These are phyloP conservation scores for Gnathonemus echidnorhynchus DNA, from an alignment of 2,113 vertebrate species.

Conservation along the genomic window DNA sequence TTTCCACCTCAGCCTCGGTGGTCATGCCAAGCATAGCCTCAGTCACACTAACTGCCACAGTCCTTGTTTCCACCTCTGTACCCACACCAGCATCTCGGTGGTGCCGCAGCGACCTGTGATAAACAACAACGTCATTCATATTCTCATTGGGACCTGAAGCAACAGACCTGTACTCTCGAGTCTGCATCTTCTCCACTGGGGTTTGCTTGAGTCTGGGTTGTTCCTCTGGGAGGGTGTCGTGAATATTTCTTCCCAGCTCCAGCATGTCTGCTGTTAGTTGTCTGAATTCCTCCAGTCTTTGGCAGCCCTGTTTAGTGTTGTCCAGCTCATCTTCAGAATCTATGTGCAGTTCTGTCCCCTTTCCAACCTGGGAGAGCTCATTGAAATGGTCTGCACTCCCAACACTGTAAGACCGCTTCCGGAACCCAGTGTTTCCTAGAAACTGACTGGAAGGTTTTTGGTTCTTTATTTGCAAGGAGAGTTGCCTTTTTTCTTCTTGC, in stretches of 20 bases:
- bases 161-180: conserved; percentile 48
- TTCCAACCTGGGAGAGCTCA: conserved; percentile 49
- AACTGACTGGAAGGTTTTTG: conserved; percentile 59
- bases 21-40: conserved; percentile 73
- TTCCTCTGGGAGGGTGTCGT: conserved; percentile 59
- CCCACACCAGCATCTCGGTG: conserved; percentile 56
- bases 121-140: conserved; percentile 49
- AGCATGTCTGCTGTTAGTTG: conserved; percentile 79
- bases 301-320: conserved; percentile 51
- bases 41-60: conserved; percentile 63
- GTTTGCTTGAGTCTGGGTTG: conserved; percentile 29
- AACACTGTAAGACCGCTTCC: conserved; percentile 62
- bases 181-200: conserved; percentile 26
- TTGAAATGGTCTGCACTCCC: conserved; percentile 65
- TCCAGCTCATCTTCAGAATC: conserved; percentile 61
- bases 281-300: conserved; percentile 70
- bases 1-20: conserved; percentile 68
- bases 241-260: conserved; percentile 74
- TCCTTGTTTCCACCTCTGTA: conserved; percentile 56
- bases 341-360: conserved; percentile 63
- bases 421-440: conserved; percentile 39
- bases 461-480: conserved; percentile 71
- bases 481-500: conserved; percentile 86
- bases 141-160: conserved; percentile 60
- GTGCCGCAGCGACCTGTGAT: conserved; percentile 42